Evolutionary conservation across 2,113 vertebrate species (phyloP).

Genomic region (Orthonyx spaldingii): DNA sequence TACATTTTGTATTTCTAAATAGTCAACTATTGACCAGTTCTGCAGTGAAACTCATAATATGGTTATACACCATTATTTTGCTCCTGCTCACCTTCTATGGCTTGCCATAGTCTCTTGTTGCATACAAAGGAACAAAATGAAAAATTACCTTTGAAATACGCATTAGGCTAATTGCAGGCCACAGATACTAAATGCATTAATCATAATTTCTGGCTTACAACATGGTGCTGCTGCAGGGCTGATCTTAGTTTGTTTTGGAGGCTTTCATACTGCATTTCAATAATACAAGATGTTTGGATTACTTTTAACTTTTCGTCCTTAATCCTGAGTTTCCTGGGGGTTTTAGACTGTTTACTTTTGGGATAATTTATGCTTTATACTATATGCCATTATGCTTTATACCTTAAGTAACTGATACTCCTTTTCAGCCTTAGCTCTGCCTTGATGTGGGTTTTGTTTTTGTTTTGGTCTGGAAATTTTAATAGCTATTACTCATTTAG

Average conservation of each 20-base stretch:
- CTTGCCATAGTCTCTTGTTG: not conserved
- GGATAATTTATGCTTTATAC: constrained; percentile 20
- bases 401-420: not conserved
- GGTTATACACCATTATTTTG: not conserved
- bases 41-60: not conserved
- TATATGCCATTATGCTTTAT: not conserved
- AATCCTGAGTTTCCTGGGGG: constrained; percentile 34
- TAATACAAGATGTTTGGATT: constrained; percentile 25
- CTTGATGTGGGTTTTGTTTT: constrained; percentile 32
- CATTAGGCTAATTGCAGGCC: not conserved
- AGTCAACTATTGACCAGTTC: not conserved
- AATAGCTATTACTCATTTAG: constrained; percentile 12
- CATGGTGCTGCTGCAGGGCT: not conserved
- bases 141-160: not conserved
- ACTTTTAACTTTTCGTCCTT: constrained; percentile 22
- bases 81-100: not conserved
- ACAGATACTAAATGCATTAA: not conserved
- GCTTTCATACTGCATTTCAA: not conserved
- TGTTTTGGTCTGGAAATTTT: constrained; percentile 53
- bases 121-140: not conserved
- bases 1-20: not conserved
- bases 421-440: not conserved
- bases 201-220: not conserved
- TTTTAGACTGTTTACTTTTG: constrained; percentile 24
- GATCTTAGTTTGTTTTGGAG: not conserved